phyloP scores from a whole-genome alignment of 2,888 invertebrate genomes.

The Aphidius colemani region DNA sequence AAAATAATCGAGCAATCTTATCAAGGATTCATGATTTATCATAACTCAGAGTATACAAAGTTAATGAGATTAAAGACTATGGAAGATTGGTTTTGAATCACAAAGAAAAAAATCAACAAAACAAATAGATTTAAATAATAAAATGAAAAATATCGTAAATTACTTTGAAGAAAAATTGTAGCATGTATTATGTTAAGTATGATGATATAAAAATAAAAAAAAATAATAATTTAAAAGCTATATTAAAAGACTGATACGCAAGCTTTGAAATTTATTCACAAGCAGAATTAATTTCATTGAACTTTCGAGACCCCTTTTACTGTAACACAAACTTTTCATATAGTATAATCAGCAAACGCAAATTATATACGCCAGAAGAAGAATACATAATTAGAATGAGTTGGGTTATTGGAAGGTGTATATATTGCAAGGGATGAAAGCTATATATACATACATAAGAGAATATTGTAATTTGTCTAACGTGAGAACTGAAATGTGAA shows the following conservation, averaged over 20 bases:
- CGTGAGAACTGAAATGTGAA: no score
- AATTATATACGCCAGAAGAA: constrained; percentile 35
- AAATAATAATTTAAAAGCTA: constrained; percentile 4
- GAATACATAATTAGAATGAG: constrained; percentile 43
- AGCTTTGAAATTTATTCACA: constrained; percentile 49
- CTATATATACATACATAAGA: no score
- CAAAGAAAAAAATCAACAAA: neutral
- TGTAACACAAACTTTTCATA: constrained; percentile 29
- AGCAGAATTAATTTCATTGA: constrained; percentile 53
- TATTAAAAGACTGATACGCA: constrained; percentile 22
- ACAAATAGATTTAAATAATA: neutral
- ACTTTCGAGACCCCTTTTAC: constrained; percentile 39
- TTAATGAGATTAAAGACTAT: constrained; percentile 1
- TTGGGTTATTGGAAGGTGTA: neutral
- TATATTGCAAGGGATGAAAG: neutral
- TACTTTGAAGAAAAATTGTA: no score
- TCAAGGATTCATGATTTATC: constrained; percentile 27
- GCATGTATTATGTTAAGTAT: no score
- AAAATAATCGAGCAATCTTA: constrained; percentile 14
- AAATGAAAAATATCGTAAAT: neutral
- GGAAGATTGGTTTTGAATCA: constrained; percentile 23
- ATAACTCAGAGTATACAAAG: constrained; percentile 26
- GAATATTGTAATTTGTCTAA: no score
- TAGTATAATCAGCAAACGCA: constrained; percentile 44
- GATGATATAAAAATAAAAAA: neutral